Conservation (phyloP, 1,140 invertebrate genomes). For the Himalopsyche phryganea region DNA sequence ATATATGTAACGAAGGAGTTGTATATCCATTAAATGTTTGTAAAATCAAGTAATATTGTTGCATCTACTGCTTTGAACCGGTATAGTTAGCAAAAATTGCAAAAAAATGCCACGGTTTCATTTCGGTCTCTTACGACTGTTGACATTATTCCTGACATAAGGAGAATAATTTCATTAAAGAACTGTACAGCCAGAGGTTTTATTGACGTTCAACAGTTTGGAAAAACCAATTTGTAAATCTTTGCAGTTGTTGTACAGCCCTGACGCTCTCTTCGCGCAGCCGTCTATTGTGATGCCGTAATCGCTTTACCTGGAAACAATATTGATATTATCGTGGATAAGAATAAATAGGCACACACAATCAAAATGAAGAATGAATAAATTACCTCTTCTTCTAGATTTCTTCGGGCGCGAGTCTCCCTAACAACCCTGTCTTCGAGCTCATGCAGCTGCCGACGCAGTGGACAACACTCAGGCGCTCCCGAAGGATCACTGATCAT, state of each 20-base stretch:
- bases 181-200: constrained; percentile 2
- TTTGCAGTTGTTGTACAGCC: constrained; percentile 81
- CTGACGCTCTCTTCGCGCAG: constrained; percentile 85
- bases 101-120: too few species aligned
- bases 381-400: constrained; percentile 61
- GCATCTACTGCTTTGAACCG: too few species aligned
- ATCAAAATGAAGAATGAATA: not conserved
- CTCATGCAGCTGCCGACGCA: constrained; percentile 41
- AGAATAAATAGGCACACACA: not conserved
- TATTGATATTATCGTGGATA: too few species aligned
- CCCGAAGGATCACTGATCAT: not conserved
- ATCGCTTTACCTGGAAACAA: constrained; percentile 58
- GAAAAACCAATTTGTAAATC: constrained; percentile 93
- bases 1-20: too few species aligned
- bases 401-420: constrained; percentile 60
- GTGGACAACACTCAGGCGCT: constrained; percentile 40
- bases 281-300: constrained; percentile 80
- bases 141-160: too few species aligned
- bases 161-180: too few species aligned
- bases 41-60: too few species aligned
- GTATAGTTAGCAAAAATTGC: too few species aligned
- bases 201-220: constrained; percentile 70
- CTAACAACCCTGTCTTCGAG: constrained; percentile 61
- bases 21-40: too few species aligned
- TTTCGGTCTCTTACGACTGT: too few species aligned